Conservation (phyloP, 2,888 invertebrate species). For the Chrysomela aeneicollis region DNA sequence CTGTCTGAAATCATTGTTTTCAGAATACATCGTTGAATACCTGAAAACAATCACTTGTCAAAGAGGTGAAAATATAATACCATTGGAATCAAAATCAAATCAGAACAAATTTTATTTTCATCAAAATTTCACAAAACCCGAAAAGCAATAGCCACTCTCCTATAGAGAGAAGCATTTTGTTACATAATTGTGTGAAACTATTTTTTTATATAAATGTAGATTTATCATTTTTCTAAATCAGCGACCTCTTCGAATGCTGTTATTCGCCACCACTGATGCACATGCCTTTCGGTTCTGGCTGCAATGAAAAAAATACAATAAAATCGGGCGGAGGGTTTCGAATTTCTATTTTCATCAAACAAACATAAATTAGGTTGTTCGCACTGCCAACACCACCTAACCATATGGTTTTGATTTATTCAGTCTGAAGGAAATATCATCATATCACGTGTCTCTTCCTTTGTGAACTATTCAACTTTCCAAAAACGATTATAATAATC, state of each 20-base stretch:
- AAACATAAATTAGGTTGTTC: slow-evolving; percentile 39
- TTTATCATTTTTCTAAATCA: too few species aligned
- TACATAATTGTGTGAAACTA: too few species aligned
- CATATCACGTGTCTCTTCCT: background rate
- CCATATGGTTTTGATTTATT: slow-evolving; percentile 34
- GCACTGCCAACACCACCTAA: slow-evolving; percentile 34
- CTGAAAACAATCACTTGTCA: too few species aligned
- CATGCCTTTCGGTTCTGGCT: slow-evolving; percentile 26
- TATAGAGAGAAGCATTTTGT: too few species aligned
- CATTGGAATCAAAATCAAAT: too few species aligned
- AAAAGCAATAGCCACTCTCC: too few species aligned
- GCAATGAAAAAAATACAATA: slow-evolving; percentile 30
- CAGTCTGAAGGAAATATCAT: background rate
- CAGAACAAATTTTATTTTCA: too few species aligned
- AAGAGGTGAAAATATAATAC: too few species aligned
- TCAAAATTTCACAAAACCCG: too few species aligned
- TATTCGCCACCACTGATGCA: slow-evolving; percentile 21
- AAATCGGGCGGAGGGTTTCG: slow-evolving; percentile 29
- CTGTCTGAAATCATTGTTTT: too few species aligned
- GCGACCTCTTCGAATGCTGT: background rate
- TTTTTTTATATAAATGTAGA: slow-evolving; percentile 4
- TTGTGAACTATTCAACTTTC: background rate
- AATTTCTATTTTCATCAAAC: slow-evolving; percentile 39
- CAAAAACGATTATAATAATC: background rate
- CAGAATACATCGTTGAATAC: too few species aligned